These are phyloP conservation scores for Romanogobio albipinnatus DNA, from an alignment of 2,113 vertebrate genomes.

Conservation along the genomic window DNA sequence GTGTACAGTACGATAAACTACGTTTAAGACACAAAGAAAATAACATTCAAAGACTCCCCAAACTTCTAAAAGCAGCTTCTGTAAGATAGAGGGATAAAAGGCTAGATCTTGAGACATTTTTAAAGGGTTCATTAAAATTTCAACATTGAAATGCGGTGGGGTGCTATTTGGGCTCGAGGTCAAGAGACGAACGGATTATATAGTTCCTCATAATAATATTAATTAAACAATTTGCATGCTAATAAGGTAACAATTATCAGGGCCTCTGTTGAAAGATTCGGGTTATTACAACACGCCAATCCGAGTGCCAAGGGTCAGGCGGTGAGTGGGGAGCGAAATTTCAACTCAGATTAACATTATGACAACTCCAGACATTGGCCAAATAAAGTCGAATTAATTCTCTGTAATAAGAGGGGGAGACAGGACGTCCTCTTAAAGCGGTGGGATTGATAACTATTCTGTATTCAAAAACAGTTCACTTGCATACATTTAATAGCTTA, in stretches of 20 bases:
- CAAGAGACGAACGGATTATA: conserved; percentile 99
- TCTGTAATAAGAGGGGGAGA: conserved; percentile 87
- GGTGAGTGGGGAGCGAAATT: conserved; percentile 97
- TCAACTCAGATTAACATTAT: conserved; percentile 99
- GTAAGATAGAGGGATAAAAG: conserved; percentile 74
- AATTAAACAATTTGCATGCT: conserved; percentile 99
- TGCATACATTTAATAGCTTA: conserved; percentile 30
- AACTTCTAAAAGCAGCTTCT: conserved; percentile 75
- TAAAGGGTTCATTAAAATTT: conserved; percentile 90
- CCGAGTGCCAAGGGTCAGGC: conserved; percentile 96
- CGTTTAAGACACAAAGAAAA: conserved; percentile 80
- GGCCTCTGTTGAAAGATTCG: conserved; percentile 99
- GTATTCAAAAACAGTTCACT: conserved; percentile 81
- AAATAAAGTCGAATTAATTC: conserved; percentile 99
- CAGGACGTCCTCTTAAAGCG: conserved; percentile 72
- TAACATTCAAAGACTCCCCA: conserved; percentile 76
- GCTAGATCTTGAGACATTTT: conserved; percentile 81
- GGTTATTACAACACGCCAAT: conserved; percentile 99
- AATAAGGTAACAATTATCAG: conserved; percentile 99
- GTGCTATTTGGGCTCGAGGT: conserved; percentile 94
- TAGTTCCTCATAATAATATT: conserved; percentile 99
- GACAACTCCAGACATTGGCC: conserved; percentile 98
- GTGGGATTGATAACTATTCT: conserved; percentile 80
- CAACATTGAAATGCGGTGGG: conserved; percentile 86
- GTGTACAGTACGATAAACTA: conserved; percentile 78